phyloP scores from a whole-genome alignment of 2,888 invertebrate genomes.

The Patella ulyssiponensis region DNA sequence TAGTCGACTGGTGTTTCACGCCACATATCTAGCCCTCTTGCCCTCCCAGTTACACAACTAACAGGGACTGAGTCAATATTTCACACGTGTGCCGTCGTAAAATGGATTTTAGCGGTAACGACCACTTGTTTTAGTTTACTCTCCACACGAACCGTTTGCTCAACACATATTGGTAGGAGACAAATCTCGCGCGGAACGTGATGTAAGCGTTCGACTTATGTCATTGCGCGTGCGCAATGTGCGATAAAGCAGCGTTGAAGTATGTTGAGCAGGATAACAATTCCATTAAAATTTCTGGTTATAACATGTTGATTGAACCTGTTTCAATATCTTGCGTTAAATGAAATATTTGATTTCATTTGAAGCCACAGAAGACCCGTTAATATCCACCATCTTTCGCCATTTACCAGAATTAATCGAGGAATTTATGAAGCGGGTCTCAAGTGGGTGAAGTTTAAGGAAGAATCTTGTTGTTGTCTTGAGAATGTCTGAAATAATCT shows the following conservation, averaged over 20 bases:
- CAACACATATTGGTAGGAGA: neutral
- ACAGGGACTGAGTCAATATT: neutral
- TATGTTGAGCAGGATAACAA: neutral
- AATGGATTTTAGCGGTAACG: neutral
- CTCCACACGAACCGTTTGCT: neutral
- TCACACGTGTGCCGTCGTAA: constrained; percentile 5
- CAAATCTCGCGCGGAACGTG: constrained; percentile 10
- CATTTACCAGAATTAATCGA: neutral
- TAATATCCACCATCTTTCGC: too few species aligned
- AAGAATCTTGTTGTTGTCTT: neutral
- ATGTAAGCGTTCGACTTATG: constrained; percentile 12
- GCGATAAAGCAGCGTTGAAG: neutral
- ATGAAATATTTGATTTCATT: constrained; percentile 5
- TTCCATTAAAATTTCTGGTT: constrained; percentile 1
- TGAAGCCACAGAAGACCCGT: neutral
- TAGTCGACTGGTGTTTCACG: constrained; percentile 5
- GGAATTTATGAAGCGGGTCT: constrained; percentile 5
- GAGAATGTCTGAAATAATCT: too few species aligned
- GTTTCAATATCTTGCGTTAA: neutral
- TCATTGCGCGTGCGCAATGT: constrained; percentile 7
- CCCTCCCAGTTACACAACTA: constrained; percentile 5
- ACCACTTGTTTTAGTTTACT: neutral
- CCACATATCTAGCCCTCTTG: neutral
- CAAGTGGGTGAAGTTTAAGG: neutral
- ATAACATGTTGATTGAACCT: constrained; percentile 3